Base-by-base conservation (phyloP, 2,113 vertebrate genomes). In the Heterochromis multidens region DNA sequence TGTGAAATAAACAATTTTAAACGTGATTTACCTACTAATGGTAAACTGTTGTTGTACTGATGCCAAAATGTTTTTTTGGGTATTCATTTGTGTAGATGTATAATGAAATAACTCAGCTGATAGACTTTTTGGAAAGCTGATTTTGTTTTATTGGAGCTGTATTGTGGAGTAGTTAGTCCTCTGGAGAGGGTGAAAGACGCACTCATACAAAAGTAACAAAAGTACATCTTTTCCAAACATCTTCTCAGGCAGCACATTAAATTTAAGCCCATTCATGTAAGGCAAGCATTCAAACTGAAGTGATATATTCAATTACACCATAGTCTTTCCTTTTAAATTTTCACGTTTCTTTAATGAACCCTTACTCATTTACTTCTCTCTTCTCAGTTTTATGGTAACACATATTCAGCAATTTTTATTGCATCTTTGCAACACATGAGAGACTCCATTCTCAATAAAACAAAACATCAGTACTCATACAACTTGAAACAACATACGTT, bases 191-290 rank as follows among this genome's bases (percentile, higher is more conserved):
- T 25, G 56, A 56, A 77, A 84, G 14, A 29, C 14, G 2, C 79
- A 77, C 27, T 79, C 61, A 27, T 79, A 79, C 35, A 83, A 57
- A 87, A 62, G 4, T 74, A 35, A 35, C 8, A n/a, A 77, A 76
- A 35, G 33, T n/a, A 54, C 19, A 54, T n/a, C 0, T 11, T 33
- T 74, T 74, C 49, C 43, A 27, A 27, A 35, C 21, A 56, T 74
- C 67, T 80, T 43, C 33, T 62, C 16, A 65, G n/a, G 37, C 33
- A 29, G 59, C 43, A 81, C 35, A 46, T 54, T 63, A 77, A 76
- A 63, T 81, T 31, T 31, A 4, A 54, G 4, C 1, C 13, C 33
- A 37, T 59, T 49, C 29, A 65, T 35, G 2, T 52, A 58, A 33
- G 27, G 33, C 46, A 31, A 67, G 7, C 52, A 29, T 67, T 80